A percentile compares a stretch with the other conserved stretches of the same genome.
These are phyloP conservation scores for Eupeodes latifasciatus DNA, from an alignment of 2,888 invertebrate species.

Conservation along the genomic window DNA sequence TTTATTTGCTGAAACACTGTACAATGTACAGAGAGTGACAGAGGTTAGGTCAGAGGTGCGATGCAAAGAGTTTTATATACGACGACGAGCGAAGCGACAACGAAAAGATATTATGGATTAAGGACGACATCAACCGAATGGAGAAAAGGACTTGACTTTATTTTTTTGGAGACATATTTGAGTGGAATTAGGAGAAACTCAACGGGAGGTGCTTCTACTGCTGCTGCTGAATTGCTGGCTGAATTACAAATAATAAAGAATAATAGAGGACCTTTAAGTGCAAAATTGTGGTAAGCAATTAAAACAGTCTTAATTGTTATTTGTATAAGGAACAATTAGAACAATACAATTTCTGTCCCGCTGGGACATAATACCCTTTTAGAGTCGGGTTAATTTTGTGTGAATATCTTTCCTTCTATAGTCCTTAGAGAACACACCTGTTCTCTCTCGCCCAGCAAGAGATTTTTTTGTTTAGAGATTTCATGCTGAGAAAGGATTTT, in stretches of 20 bases:
- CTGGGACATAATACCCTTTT: slow-evolving; percentile 6
- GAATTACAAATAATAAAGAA: slow-evolving; percentile 13
- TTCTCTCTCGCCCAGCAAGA: too few relatives aligned
- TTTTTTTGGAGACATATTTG: slow-evolving; percentile 18
- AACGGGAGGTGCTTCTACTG: slow-evolving; percentile 7
- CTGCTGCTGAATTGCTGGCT: not conserved
- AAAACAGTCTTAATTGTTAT: slow-evolving; percentile 30
- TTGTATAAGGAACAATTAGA: slow-evolving; percentile 24
- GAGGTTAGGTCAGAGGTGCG: slow-evolving; percentile 48
- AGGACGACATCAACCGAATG: slow-evolving; percentile 45
- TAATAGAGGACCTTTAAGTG: slow-evolving; percentile 24
- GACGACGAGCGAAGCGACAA: too few relatives aligned
- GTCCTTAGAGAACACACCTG: too few relatives aligned
- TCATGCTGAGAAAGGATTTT: too few relatives aligned
- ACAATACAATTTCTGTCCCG: slow-evolving; percentile 18
- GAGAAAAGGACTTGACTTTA: not conserved
- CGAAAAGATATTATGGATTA: slow-evolving; percentile 38
- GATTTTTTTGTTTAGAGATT: too few relatives aligned
- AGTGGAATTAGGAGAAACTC: slow-evolving; percentile 38
- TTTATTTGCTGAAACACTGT: slow-evolving; percentile 20
- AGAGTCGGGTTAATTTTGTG: slow-evolving; percentile 13
- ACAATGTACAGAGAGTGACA: not conserved
- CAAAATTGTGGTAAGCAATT: slow-evolving; percentile 40
- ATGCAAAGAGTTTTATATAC: slow-evolving; percentile 15
- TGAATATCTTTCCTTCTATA: too few relatives aligned